Percentiles rank a stretch among this genome's conserved stretches.
Conservation (phyloP, 2,797 vertebrate species). For the Scomberomorus guttatus region DNA sequence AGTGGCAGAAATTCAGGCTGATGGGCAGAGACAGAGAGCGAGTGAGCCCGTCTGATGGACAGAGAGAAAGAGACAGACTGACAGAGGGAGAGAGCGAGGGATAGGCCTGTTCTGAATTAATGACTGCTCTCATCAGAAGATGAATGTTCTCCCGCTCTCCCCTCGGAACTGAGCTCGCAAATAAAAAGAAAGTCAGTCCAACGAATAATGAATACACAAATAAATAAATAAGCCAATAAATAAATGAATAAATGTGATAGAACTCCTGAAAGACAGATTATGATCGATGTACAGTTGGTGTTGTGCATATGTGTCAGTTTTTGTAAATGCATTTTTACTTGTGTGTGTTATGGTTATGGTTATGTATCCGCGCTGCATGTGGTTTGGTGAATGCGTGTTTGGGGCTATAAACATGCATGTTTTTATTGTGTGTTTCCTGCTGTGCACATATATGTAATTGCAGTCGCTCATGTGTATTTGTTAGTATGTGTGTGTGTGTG, state of each 20-base stretch:
- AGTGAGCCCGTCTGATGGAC: conserved; percentile 65
- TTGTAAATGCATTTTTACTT: conserved; percentile 33
- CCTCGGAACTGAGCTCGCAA: conserved; percentile 72
- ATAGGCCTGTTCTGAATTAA: conserved; percentile 83
- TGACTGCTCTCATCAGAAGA: conserved; percentile 83
- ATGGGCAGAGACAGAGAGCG: conserved; percentile 61
- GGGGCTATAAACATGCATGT: conserved; percentile 54
- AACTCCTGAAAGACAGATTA: conserved; percentile 68
- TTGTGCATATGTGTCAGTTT: background rate
- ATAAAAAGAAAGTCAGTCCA: conserved; percentile 79
- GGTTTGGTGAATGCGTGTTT: conserved; percentile 49
- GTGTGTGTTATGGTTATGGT: conserved; percentile 12
- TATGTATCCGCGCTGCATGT: conserved; percentile 31
- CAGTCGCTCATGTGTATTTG: conserved; percentile 7
- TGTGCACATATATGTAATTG: conserved; percentile 37
- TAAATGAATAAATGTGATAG: conserved; percentile 73
- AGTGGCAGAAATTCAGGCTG: conserved; percentile 54
- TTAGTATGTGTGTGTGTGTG: background rate
- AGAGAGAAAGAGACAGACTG: conserved; percentile 71
- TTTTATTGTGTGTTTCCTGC: conserved; percentile 46
- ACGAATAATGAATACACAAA: conserved; percentile 78
- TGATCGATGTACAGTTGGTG: conserved; percentile 58
- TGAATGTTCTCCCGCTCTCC: conserved; percentile 75
- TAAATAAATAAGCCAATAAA: conserved; percentile 80
- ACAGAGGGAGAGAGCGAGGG: conserved; percentile 71